Percentiles rank a stretch among this genome's conserved stretches.
Conservation (phyloP, 2,797 vertebrate species). For the Sebastes umbrosus region DNA sequence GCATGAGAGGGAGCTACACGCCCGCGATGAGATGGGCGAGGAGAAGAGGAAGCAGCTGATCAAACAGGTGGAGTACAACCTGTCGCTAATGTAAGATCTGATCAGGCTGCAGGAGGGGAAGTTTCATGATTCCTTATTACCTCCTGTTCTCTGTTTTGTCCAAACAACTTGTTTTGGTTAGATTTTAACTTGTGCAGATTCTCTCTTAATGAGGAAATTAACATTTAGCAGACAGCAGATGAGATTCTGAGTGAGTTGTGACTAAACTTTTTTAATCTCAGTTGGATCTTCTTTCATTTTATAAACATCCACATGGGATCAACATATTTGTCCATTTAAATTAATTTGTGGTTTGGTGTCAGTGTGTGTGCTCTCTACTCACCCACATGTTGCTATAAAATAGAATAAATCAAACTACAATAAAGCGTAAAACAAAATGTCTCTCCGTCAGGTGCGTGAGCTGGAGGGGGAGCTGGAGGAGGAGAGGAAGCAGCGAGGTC, state of each 20-base stretch:
- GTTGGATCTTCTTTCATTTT: background rate
- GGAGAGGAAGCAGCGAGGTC: constrained; percentile 90
- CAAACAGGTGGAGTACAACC: constrained; percentile 83
- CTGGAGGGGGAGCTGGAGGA: constrained; percentile 95
- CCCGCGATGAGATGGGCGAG: constrained; percentile 91
- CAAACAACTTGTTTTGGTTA: no score
- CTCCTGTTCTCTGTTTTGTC: no score
- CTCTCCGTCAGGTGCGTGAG: constrained; percentile 87
- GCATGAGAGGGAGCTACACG: constrained; percentile 92
- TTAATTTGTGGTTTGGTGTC: no score
- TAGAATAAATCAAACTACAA: background rate
- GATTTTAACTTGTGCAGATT: no score
- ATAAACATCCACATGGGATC: no score
- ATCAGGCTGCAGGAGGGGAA: background rate
- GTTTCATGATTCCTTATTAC: no score
- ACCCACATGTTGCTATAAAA: background rate
- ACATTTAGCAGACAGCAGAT: no score
- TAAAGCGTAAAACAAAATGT: background rate
- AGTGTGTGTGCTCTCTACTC: no score
- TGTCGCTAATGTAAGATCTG: background rate
- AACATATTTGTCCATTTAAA: no score
- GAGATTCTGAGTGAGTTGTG: background rate
- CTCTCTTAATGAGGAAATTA: no score
- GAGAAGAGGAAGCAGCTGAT: constrained; percentile 93
- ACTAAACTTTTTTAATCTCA: background rate